Base-by-base conservation (phyloP, 2,797 vertebrate genomes). In the Limnodromus scolopaceus region DNA sequence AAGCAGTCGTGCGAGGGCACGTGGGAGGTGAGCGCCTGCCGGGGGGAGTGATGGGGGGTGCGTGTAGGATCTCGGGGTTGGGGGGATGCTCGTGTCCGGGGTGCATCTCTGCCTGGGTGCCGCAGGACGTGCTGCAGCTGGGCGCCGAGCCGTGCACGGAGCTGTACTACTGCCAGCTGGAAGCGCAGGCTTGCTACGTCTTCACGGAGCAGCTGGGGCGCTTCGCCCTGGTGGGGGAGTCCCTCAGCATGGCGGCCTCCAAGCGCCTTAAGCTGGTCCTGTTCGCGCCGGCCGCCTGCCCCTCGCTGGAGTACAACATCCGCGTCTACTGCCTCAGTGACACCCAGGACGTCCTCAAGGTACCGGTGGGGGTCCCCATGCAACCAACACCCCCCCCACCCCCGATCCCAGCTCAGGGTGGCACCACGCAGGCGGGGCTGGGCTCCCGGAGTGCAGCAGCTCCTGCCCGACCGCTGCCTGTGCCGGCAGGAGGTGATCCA, bases 251-350 rank as follows among this genome's bases (percentile, higher is more conserved):
- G 99, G 99, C 98, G 0, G 99, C 99, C 13, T 98, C 99, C 97
- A 99, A 99, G 97, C 99, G 99, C 93, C 99, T 99, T 92, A 98
- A 99, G 96, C 98, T 99, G 96, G 99, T 99, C 89, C 99, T 99
- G 93, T 99, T 99, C 16, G 99, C 99, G 1, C 99, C 99, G 0
- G 96, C 98, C 14, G 99, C 99, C 97, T 99, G 99, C 97, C 99
- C 99, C 77, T 99, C 99, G 1, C 98, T 99, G 2, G 99, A 99
- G 97, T 99, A 99, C 98, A 99, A 98, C 98, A 99, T 99, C 98
- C 98, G 99, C 0, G 98, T 99, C 79, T 99, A 99, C 98, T 99
- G 99, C 98, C 99, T 99, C 97, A 99, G 99, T 0, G 99, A 99
- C 98, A 99, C 99, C 9, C 99, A 99, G 25, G 99, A 99, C 1